A percentile compares a stretch with the other conserved stretches of the same genome.
Conservation (phyloP, 2,113 vertebrate genomes). For the Epinephelus lanceolatus region DNA sequence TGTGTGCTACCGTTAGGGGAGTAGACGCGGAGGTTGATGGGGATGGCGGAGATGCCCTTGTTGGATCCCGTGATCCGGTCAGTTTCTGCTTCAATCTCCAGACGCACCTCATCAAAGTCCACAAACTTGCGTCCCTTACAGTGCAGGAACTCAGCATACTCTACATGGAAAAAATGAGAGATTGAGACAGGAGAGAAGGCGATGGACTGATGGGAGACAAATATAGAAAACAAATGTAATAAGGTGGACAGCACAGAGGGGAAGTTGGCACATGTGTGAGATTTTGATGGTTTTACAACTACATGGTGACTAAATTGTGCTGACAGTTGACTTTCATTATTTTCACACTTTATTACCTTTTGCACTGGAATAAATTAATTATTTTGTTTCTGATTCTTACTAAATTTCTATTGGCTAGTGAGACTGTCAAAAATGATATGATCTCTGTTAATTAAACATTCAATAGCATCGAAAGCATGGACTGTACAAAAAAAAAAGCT, state of each 20-base stretch:
- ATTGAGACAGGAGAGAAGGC: background rate
- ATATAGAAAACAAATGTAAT: background rate
- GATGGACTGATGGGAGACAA: background rate
- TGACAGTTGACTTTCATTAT: background rate
- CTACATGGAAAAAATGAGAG: constrained; percentile 71
- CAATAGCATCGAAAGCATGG: no score
- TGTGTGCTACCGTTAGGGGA: constrained; percentile 85
- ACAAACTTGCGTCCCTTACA: constrained; percentile 97
- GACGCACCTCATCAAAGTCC: constrained; percentile 94
- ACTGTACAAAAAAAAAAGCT: no score
- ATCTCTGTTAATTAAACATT: no score
- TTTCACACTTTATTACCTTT: background rate
- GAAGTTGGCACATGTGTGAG: no score
- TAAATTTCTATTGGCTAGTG: background rate
- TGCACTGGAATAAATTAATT: background rate
- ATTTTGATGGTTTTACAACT: background rate
- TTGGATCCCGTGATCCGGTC: constrained; percentile 94
- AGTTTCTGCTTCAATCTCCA: constrained; percentile 94
- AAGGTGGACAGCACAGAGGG: background rate
- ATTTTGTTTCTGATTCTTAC: background rate
- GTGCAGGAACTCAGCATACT: constrained; percentile 97
- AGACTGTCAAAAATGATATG: no score
- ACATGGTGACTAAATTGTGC: background rate
- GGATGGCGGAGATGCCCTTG: constrained; percentile 94
- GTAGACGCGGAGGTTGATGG: constrained; percentile 96